Conservation (phyloP, 2,113 vertebrate species). For the Peromyscus californicus region DNA sequence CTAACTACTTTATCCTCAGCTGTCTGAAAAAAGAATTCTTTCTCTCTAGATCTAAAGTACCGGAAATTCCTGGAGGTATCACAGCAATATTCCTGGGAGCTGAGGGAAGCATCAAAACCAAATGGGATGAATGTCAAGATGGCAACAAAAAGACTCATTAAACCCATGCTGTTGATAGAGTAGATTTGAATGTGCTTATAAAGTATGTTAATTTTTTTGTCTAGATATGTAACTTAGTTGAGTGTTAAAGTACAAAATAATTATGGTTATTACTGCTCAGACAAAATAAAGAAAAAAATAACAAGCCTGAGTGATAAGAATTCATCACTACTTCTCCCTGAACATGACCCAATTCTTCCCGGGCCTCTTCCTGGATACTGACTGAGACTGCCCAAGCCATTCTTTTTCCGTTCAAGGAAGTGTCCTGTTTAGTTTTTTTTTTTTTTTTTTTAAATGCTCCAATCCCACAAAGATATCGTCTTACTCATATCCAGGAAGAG, state of each 20-base stretch:
- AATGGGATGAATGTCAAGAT: background rate
- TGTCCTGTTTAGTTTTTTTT: background rate
- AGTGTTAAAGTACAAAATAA: slow-evolving; percentile 7
- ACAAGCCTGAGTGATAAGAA: background rate
- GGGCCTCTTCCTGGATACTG: background rate
- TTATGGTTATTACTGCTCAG: background rate
- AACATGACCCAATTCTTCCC: background rate
- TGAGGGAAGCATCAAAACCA: background rate
- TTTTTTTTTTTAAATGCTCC: no score
- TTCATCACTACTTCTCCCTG: background rate
- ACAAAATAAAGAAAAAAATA: background rate
- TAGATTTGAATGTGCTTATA: slow-evolving; percentile 26
- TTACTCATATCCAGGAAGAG: background rate
- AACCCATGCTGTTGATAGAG: background rate
- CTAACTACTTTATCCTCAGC: background rate
- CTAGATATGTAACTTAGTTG: slow-evolving; percentile 5
- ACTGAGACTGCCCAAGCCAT: background rate
- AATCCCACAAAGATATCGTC: background rate
- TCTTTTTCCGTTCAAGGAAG: background rate
- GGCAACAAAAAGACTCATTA: background rate
- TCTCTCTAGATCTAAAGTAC: background rate
- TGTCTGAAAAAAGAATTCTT: background rate
- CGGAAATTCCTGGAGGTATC: background rate
- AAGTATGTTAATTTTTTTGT: background rate
- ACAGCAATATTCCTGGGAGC: background rate